These are phyloP conservation scores for Anolis apletophallus DNA, from an alignment of 2,797 vertebrate species.

Conservation along the genomic window DNA sequence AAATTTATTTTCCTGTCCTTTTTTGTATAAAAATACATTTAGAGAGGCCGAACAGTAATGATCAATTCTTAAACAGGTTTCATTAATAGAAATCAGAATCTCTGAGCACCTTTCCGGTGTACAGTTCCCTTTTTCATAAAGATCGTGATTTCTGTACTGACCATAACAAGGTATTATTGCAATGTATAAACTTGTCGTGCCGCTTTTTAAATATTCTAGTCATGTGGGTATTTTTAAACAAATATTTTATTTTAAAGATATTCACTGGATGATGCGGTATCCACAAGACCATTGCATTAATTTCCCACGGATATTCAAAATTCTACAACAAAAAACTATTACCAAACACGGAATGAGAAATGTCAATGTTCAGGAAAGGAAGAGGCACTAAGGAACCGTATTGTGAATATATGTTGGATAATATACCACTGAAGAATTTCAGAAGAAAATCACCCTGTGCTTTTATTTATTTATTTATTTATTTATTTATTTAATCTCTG, in stretches of 20 bases:
- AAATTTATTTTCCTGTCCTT: neutral
- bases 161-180: neutral
- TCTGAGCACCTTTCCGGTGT: neutral
- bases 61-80: neutral
- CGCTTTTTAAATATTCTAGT: neutral
- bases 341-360: no score
- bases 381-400: no score
- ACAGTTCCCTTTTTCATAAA: neutral
- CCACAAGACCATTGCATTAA: no score
- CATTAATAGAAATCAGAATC: neutral
- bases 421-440: no score
- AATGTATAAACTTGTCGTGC: neutral
- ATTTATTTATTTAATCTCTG: no score
- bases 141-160: neutral
- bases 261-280: neutral
- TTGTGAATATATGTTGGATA: no score
- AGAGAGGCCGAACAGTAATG: neutral
- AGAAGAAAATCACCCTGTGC: no score
- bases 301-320: no score
- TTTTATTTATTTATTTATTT: no score
- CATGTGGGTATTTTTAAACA: neutral
- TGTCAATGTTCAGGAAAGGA: no score
- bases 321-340: no score
- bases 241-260: conserved; percentile 25
- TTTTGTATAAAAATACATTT: neutral